Percentiles rank a stretch among this genome's conserved stretches.
phyloP scores from a whole-genome alignment of 2,888 invertebrate species.

The Pammene fasciana region DNA sequence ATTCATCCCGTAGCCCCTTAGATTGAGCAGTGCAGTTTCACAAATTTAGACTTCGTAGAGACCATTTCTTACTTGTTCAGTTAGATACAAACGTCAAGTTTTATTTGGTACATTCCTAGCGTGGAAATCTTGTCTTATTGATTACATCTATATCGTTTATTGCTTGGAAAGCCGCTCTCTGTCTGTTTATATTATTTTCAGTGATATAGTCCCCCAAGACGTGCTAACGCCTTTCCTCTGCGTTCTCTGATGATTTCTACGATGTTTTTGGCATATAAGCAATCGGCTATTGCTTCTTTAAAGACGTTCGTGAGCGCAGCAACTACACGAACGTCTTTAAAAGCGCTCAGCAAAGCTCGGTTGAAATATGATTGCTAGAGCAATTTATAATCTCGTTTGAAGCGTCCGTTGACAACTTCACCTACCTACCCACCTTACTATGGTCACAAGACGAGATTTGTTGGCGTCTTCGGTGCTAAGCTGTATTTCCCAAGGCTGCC shows the following conservation, averaged over 20 bases:
- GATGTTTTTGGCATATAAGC: not conserved
- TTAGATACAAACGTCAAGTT: not conserved
- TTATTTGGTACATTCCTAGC: not conserved
- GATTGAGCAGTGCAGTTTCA: not conserved
- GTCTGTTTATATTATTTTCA: not conserved
- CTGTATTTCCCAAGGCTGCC: not conserved
- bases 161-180: not conserved
- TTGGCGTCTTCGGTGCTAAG: not conserved
- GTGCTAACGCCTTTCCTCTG: not conserved
- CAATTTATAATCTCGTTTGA: not conserved
- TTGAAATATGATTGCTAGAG: not conserved
- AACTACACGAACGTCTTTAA: not conserved
- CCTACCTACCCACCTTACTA: not conserved
- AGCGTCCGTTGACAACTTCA: not conserved
- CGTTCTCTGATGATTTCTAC: not conserved
- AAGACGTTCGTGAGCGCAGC: not conserved
- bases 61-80: not conserved
- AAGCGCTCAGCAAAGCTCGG: not conserved
- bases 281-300: not conserved
- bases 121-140: not conserved
- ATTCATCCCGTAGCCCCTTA: too few species aligned
- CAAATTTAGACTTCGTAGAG: not conserved
- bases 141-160: not conserved
- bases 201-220: not conserved
- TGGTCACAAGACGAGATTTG: not conserved